Base-by-base conservation (phyloP, 2,888 invertebrate genomes). In the Lamellibrachia columna region DNA sequence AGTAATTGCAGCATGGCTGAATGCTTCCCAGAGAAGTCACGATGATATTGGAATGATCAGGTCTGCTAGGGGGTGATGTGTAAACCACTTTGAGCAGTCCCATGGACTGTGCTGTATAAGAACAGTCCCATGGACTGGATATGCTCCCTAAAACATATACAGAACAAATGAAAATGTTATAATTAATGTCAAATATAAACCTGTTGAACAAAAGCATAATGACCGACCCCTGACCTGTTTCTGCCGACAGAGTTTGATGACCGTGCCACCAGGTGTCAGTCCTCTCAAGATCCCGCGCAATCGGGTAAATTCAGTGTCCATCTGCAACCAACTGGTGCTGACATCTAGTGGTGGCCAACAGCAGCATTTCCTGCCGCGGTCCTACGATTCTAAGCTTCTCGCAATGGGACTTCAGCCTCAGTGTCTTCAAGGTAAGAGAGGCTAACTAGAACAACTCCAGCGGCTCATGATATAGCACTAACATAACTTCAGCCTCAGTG, bases 351-450 rank as follows among this genome's bases (percentile, higher is more conserved):
- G 75, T 75, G 75, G 75, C n/a, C 75, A 75, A 75, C 75, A 58
- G 15, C 58, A 75, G 75, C 75, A 75, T 11, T 75, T 75, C 75
- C 75, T 91, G 53, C 53, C 91, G 15, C 52, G 91, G n/a, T 53
- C 53, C 11, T 53, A 53, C 8, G 91, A 91, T n/a, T 91, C 91
- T 40, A 53, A 55, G 40, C 11, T 91, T 52, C 91, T 91, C 9
- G 91, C 91, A 52, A 53, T 91, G 91, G 91, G 91, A 3, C 55
- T 91, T 4, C 91, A 91, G 55, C 40, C 91, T 53, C 53, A 52
- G 55, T 40, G 55, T 52, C 53, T 91, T 55, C 40, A 52, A 53
- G 91, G 91, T 91, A 91, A 91, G 91, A 40, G 40, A 40, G 40
- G 40, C 40, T 40, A 40, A 40, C 40, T 40, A 40, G 40, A 40